Base-by-base conservation (phyloP, 2,888 invertebrate species). In the Dasypolia templi region DNA sequence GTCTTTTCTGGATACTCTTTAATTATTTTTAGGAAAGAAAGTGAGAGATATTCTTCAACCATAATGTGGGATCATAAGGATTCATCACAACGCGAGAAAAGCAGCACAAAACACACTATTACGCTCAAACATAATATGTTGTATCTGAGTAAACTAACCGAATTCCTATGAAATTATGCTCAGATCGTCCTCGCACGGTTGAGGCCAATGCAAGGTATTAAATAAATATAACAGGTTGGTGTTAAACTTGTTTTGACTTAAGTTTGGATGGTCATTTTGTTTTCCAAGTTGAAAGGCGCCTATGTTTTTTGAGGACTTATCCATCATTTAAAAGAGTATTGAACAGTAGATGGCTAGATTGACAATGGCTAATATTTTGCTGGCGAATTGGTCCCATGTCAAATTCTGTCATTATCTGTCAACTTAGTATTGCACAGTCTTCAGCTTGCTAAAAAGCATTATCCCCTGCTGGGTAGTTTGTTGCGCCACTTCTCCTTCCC, bases 181-280 rank as follows among this genome's bases (percentile, higher is more conserved):
- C 62, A 75, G n/a, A 19, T 3, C 17, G 69, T 29, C 78, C 74
- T 78, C 68, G 56, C 17, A 32, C 32, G 22, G 7, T 12, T 74
- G 79, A 79, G 79, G 79, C 55, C 75, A 39, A 11, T 26, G 22
- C 65, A 75, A 79, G 79, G 79, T 69, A 61, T 35, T 29, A 2
- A 17, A 29, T 65, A 42, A 66, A 55, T 61, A 74, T 14, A 78
- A 78, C 53, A 46, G 44, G 29, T 42, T 68, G 55, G 4, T 29
- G 3, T 49, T 63, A 1, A 64, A 58, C 63, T 55, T 17, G 53
- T 49, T 55, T 49, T 49, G 42, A 26, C 1, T 17, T 70, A 44
- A 26, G n/a, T n/a, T n/a, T n/a, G n/a, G n/a, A n/a, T n/a, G n/a
- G n/a, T n/a, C 19, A 1, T n/a, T 14, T 11, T 64, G 19, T 62